Conservation (phyloP, 1,140 invertebrate species). For the Dysdera silvatica region DNA sequence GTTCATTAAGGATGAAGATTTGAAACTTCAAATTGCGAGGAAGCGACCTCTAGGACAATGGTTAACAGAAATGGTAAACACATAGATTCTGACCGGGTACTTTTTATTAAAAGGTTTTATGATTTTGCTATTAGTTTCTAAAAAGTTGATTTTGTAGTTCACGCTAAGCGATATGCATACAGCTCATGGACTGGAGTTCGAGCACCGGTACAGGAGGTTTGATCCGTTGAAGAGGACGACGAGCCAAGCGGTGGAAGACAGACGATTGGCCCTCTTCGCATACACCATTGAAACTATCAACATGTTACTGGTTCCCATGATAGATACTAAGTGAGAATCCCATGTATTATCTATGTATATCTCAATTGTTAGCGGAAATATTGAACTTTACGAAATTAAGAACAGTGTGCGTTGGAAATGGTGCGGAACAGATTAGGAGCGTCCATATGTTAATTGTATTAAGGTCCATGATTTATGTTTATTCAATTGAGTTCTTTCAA, state of each 20-base stretch:
- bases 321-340: conserved; percentile 76
- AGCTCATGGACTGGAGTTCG: conserved; percentile 37
- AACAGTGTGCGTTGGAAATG: no score
- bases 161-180: conserved; percentile 58
- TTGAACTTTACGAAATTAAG: no score
- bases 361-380: no score
- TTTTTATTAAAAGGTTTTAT: background rate
- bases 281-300: conserved; percentile 94
- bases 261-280: conserved; percentile 78
- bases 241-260: conserved; percentile 52
- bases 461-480: no score
- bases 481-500: no score
- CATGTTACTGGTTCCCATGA: conserved; percentile 89
- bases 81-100: conserved; percentile 32
- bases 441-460: no score
- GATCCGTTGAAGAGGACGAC: conserved; percentile 17
- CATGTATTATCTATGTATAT: background rate
- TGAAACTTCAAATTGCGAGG: conserved; percentile 79
- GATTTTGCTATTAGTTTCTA: background rate
- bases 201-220: conserved; percentile 18
- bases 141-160: conserved; percentile 47
- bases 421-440: no score
- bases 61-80: conserved; percentile 82
- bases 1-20: conserved; percentile 87
- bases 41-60: conserved; percentile 81